phyloP scores from a whole-genome alignment of 1,140 invertebrate species.

The Goniozus legneri region DNA sequence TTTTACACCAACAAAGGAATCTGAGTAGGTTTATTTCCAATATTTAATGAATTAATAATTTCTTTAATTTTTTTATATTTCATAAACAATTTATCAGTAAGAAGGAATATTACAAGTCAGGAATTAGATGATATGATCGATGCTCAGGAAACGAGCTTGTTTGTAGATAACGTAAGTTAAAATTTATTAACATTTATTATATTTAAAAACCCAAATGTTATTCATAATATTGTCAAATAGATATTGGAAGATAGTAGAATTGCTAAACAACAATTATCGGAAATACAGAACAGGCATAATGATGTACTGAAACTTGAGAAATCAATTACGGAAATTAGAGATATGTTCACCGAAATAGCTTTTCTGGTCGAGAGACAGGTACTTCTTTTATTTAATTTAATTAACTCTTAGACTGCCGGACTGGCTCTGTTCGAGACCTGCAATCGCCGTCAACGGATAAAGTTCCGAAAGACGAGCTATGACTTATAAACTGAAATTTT shows the following conservation, averaged over 20 bases:
- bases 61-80: neutral
- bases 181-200: conserved; percentile 9
- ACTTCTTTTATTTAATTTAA: conserved; percentile 16
- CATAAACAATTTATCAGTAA: conserved; percentile 42
- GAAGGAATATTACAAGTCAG: conserved; percentile 55
- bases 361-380: conserved; percentile 73
- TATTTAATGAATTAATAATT: conserved; percentile 4
- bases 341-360: conserved; percentile 80
- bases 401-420: too few relatives aligned
- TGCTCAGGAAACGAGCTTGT: conserved; percentile 55
- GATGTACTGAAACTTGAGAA: conserved; percentile 82
- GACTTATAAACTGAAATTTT: too few relatives aligned
- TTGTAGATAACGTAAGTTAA: conserved; percentile 60
- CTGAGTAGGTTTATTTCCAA: conserved; percentile 60
- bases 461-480: too few relatives aligned
- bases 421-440: too few relatives aligned
- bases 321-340: conserved; percentile 74
- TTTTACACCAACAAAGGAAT: conserved; percentile 73
- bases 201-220: conserved; percentile 9
- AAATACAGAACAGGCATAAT: conserved; percentile 77
- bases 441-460: too few relatives aligned
- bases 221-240: conserved; percentile 51
- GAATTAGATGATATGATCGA: conserved; percentile 57
- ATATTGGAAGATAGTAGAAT: conserved; percentile 77
- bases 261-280: conserved; percentile 75